Evolutionary conservation across 2,888 invertebrate genomes (phyloP).

Genomic region (Drosophila paranaensis): DNA sequence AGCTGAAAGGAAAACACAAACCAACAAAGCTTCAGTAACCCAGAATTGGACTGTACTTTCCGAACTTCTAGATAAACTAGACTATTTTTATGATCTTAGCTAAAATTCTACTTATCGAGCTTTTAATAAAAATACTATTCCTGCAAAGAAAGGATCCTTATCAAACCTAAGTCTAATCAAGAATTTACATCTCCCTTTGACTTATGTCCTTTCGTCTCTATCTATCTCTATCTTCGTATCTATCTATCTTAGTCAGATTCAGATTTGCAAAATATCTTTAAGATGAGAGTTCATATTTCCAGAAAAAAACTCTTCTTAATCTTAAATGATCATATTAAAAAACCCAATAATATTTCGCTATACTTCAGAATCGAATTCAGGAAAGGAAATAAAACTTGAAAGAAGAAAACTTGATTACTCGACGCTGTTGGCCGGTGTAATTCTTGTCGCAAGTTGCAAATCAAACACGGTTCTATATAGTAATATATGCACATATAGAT

Average conservation of each 20-base stretch:
- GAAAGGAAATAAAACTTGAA: neutral
- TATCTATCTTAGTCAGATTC: too few species aligned
- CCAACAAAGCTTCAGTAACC: neutral
- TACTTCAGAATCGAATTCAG: neutral
- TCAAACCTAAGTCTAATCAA: too few species aligned
- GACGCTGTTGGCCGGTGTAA: neutral
- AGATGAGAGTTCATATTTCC: too few species aligned
- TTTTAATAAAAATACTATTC: too few species aligned
- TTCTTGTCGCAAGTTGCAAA: conserved; percentile 43
- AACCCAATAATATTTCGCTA: too few species aligned
- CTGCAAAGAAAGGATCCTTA: too few species aligned
- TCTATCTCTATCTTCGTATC: too few species aligned
- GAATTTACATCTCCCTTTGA: too few species aligned
- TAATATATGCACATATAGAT: neutral
- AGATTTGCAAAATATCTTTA: too few species aligned
- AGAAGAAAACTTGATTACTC: neutral
- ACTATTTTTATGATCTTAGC: too few species aligned
- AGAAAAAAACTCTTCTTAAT: neutral
- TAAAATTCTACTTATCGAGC: too few species aligned
- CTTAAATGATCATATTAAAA: neutral
- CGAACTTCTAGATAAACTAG: neutral
- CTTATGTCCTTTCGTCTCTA: too few species aligned
- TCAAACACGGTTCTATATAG: conserved; percentile 52
- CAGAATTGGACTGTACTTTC: neutral
- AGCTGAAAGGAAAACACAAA: conserved; percentile 7